Evolutionary conservation across 2,113 vertebrate species (phyloP).

Genomic region (Hipposideros armiger): DNA sequence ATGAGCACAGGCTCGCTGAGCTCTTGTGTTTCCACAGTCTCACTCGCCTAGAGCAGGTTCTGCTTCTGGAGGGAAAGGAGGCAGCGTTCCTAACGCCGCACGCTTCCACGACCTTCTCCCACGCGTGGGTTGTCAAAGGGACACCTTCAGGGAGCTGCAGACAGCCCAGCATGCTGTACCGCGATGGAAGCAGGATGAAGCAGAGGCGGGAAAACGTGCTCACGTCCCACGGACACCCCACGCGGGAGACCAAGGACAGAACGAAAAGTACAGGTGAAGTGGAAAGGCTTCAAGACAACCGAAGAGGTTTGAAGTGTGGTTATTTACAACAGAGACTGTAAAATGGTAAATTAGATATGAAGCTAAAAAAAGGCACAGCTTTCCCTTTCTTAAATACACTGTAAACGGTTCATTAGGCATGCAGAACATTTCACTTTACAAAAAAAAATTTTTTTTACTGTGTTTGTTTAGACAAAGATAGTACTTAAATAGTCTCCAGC

Average conservation of each 20-base stretch:
- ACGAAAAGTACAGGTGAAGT: slow-evolving; percentile 85
- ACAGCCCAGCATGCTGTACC: slow-evolving; percentile 58
- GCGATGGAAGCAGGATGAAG: slow-evolving; percentile 70
- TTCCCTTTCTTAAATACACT: slow-evolving; percentile 99
- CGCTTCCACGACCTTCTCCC: slow-evolving; percentile 66
- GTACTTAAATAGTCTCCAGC: slow-evolving; percentile 99
- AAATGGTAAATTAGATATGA: slow-evolving; percentile 98
- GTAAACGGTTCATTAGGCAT: slow-evolving; percentile 99
- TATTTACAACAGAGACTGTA: slow-evolving; percentile 99
- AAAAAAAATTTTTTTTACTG: slow-evolving; percentile 96
- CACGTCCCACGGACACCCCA: slow-evolving; percentile 80
- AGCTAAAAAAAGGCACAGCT: slow-evolving; percentile 99
- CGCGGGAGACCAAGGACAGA: slow-evolving; percentile 82
- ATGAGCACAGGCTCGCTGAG: not conserved
- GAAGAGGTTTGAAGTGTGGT: slow-evolving; percentile 91
- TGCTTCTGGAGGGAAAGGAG: slow-evolving; percentile 40
- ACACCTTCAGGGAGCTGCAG: slow-evolving; percentile 78
- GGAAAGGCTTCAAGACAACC: slow-evolving; percentile 94
- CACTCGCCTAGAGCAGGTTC: not conserved
- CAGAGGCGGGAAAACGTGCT: slow-evolving; percentile 77
- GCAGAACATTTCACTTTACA: slow-evolving; percentile 99
- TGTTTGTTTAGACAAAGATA: slow-evolving; percentile 98
- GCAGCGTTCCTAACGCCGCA: slow-evolving; percentile 55
- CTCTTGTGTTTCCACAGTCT: not conserved
- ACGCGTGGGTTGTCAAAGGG: slow-evolving; percentile 76